Percentiles rank a stretch among this genome's conserved stretches.
Evolutionary conservation across 2,888 invertebrate genomes (phyloP).

Genomic region (Pollenia angustigena): DNA sequence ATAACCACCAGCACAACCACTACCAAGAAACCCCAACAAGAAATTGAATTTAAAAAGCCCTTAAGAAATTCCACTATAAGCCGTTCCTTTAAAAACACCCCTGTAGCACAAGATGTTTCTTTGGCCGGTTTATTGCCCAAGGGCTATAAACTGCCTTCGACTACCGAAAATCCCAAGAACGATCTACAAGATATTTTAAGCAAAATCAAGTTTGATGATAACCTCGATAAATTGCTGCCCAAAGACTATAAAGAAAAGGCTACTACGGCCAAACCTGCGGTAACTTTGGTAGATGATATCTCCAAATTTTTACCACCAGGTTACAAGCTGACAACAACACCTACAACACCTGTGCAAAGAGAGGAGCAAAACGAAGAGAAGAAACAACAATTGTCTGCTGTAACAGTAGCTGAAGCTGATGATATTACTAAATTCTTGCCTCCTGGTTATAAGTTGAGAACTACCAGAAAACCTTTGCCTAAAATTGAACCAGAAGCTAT

Average conservation of each 20-base stretch:
- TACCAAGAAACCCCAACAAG: slow-evolving; percentile 75
- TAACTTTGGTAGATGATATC: slow-evolving; percentile 86
- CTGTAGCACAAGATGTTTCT: slow-evolving; percentile 86
- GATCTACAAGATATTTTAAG: slow-evolving; percentile 80
- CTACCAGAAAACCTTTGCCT: slow-evolving; percentile 70
- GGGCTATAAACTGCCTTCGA: slow-evolving; percentile 85
- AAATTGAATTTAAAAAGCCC: slow-evolving; percentile 77
- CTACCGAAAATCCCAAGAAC: slow-evolving; percentile 59
- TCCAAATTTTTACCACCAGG: slow-evolving; percentile 87
- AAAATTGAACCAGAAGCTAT: slow-evolving; percentile 72
- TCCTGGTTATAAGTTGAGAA: slow-evolving; percentile 85
- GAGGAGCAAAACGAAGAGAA: slow-evolving; percentile 78
- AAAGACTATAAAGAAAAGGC: slow-evolving; percentile 84
- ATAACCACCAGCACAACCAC: slow-evolving; percentile 81
- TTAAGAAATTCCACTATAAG: slow-evolving; percentile 83
- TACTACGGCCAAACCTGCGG: slow-evolving; percentile 82
- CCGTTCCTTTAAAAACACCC: slow-evolving; percentile 86
- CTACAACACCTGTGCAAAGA: slow-evolving; percentile 66
- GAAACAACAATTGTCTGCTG: slow-evolving; percentile 54
- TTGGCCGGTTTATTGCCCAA: slow-evolving; percentile 85
- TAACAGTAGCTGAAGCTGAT: slow-evolving; percentile 83
- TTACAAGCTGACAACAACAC: slow-evolving; percentile 84
- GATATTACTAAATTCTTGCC: slow-evolving; percentile 88
- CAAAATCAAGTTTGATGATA: slow-evolving; percentile 82
- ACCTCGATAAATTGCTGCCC: slow-evolving; percentile 84